Conservation (phyloP, 2,888 invertebrate species). For the Nezara viridula region DNA sequence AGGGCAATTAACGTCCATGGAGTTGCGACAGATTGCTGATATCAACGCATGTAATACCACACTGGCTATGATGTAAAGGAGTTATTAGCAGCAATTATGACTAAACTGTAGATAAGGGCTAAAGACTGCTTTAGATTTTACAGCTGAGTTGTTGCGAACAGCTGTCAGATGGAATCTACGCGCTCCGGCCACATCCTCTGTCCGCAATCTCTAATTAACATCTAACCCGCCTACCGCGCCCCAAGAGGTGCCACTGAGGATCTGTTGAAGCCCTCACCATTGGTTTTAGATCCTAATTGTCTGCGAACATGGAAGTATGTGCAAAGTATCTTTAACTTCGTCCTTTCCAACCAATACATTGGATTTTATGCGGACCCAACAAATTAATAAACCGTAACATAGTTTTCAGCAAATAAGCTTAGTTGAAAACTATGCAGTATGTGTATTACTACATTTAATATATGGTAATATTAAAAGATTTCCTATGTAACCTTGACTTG, state of each 20-base stretch:
- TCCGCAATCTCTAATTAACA: constrained; percentile 21
- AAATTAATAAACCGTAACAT: too few species aligned
- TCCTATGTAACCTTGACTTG: too few species aligned
- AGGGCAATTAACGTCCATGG: background rate
- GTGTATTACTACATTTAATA: too few species aligned
- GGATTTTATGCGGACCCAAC: too few species aligned
- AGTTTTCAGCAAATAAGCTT: too few species aligned
- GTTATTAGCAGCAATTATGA: constrained; percentile 33
- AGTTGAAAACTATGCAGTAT: too few species aligned
- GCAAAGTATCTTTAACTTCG: background rate
- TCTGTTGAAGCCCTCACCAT: background rate
- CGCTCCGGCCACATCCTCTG: background rate
- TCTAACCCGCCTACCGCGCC: background rate
- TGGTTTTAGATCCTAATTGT: background rate
- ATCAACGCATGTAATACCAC: constrained; percentile 4
- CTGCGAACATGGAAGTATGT: background rate
- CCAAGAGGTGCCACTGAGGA: background rate
- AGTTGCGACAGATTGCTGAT: constrained; percentile 10
- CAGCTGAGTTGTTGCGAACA: constrained; percentile 41
- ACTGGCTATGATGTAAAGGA: background rate
- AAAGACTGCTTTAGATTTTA: constrained; percentile 37
- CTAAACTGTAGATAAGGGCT: background rate
- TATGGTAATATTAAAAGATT: too few species aligned
- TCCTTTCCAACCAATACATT: background rate
- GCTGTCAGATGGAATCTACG: constrained; percentile 11